phyloP scores from a whole-genome alignment of 2,888 invertebrate genomes.

The Drosophila percnosoma region DNA sequence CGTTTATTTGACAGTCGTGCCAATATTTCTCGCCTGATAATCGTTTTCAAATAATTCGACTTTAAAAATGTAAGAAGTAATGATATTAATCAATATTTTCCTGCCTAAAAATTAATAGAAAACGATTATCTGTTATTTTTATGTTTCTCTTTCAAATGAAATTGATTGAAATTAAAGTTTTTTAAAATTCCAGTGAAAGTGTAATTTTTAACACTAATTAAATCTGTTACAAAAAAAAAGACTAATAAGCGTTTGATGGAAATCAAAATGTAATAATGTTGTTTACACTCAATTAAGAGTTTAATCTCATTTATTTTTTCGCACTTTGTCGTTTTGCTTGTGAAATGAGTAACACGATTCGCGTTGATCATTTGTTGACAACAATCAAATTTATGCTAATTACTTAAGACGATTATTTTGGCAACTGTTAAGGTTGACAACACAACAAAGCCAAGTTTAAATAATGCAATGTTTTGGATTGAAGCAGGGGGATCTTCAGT shows the following conservation, averaged over 20 bases:
- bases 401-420: slow-evolving; percentile 61
- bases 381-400: slow-evolving; percentile 58
- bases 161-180: neutral
- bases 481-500: neutral
- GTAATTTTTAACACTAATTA: neutral
- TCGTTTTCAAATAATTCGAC: neutral
- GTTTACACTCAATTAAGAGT: neutral
- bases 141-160: neutral
- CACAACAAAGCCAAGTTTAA: slow-evolving; percentile 35
- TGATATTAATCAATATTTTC: neutral
- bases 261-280: neutral
- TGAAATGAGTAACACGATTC: neutral
- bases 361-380: slow-evolving; percentile 39
- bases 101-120: too few relatives aligned
- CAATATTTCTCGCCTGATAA: slow-evolving; percentile 1
- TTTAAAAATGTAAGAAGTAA: neutral
- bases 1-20: slow-evolving; percentile 36
- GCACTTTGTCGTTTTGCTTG: neutral
- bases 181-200: neutral
- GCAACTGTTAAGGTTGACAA: slow-evolving; percentile 28
- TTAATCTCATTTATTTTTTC: neutral
- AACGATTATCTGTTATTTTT: neutral
- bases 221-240: neutral
- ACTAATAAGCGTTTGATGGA: neutral
- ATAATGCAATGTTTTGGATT: slow-evolving; percentile 19